These are phyloP conservation scores for Nannobrachium achirus DNA, from an alignment of 2,113 vertebrate species.

Conservation along the genomic window DNA sequence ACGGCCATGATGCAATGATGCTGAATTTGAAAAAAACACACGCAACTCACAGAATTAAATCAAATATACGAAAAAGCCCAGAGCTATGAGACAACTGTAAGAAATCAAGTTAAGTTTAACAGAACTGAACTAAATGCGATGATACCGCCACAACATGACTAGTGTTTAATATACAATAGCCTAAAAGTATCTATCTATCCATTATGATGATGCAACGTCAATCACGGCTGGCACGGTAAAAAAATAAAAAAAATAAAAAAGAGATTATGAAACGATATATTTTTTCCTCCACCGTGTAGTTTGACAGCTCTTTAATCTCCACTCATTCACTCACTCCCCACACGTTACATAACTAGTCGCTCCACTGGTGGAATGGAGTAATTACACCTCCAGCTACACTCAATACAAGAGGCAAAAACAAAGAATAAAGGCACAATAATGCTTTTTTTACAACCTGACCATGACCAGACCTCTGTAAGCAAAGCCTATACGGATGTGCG, in stretches of 20 bases:
- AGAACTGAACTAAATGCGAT: neutral
- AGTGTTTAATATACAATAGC: too few relatives aligned
- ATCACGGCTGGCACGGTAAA: too few relatives aligned
- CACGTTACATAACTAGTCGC: slow-evolving; percentile 71
- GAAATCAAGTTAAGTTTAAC: neutral
- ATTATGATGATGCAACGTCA: too few relatives aligned
- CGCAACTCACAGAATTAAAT: neutral
- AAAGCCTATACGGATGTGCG: neutral
- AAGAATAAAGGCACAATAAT: neutral
- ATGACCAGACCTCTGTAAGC: too few relatives aligned
- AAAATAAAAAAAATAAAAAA: too few relatives aligned
- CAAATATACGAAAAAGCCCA: neutral
- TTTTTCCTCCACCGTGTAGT: slow-evolving; percentile 1
- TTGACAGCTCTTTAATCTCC: slow-evolving; percentile 62
- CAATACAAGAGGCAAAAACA: slow-evolving; percentile 4
- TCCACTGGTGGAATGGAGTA: slow-evolving; percentile 51
- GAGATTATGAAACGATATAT: too few relatives aligned
- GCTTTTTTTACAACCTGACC: neutral
- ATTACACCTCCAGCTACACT: slow-evolving; percentile 22
- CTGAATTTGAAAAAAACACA: slow-evolving; percentile 66
- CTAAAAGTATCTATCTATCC: too few relatives aligned
- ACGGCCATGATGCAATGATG: slow-evolving; percentile 51
- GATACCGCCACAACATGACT: too few relatives aligned
- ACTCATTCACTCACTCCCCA: slow-evolving; percentile 34
- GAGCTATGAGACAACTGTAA: neutral